A percentile compares a stretch with the other conserved stretches of the same genome.
phyloP scores from a whole-genome alignment of 1,140 invertebrate species.

The Fopius arisanus region DNA sequence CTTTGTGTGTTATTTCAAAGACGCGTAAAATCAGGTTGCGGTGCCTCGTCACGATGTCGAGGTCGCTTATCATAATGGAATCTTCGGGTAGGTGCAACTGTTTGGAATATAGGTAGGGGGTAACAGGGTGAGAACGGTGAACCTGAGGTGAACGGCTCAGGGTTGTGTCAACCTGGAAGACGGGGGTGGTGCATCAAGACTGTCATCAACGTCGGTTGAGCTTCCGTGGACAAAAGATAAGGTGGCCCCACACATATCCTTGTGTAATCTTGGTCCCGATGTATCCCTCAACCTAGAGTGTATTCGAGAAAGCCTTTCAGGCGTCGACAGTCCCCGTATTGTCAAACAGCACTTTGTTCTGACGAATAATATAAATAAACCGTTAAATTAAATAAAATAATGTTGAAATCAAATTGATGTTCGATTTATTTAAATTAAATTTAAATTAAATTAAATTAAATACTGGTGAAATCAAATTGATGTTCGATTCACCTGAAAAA shows the following conservation, averaged over 20 bases:
- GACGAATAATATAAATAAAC: background rate
- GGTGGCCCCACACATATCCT: background rate
- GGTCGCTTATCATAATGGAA: slow-evolving; percentile 34
- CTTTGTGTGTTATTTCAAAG: slow-evolving; percentile 28
- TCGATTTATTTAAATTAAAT: no score
- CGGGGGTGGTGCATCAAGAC: background rate
- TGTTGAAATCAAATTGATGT: no score
- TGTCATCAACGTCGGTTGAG: slow-evolving; percentile 6
- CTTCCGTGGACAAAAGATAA: slow-evolving; percentile 23
- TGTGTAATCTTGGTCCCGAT: slow-evolving; percentile 18
- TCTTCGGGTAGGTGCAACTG: slow-evolving; percentile 14
- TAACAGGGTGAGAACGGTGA: background rate
- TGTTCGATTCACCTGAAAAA: no score
- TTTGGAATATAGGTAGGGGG: background rate
- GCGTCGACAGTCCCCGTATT: background rate
- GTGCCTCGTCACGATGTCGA: slow-evolving; percentile 2
- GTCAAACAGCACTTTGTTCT: background rate
- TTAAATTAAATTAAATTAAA: no score
- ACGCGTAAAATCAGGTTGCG: slow-evolving; percentile 14
- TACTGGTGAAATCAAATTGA: no score
- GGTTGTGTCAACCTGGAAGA: background rate
- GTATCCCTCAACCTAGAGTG: background rate
- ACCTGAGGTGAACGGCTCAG: background rate
- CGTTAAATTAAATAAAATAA: no score
- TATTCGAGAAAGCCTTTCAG: slow-evolving; percentile 21